Evolutionary conservation across 2,113 vertebrate species (phyloP).

Genomic region (Riparia riparia): DNA sequence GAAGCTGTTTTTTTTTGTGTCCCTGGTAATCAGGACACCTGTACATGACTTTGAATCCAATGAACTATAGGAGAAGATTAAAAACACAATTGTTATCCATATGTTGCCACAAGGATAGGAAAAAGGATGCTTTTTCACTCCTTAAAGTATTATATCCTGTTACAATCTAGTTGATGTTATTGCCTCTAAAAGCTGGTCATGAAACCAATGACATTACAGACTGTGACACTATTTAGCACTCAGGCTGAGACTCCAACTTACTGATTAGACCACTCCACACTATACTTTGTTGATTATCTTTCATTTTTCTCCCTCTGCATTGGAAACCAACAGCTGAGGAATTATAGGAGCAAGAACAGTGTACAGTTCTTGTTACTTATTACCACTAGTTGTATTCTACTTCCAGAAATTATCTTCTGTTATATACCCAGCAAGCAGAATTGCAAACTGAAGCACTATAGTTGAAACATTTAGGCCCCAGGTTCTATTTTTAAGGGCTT

Average conservation of each 20-base stretch:
- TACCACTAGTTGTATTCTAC: not conserved
- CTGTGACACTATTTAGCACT: not conserved
- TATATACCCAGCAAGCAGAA: not conserved
- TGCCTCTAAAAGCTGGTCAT: not conserved
- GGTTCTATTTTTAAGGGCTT: slow-evolving; percentile 11
- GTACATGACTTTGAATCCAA: not conserved
- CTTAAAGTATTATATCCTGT: not conserved
- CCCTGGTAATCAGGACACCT: not conserved
- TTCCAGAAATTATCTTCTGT: not conserved
- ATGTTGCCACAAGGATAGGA: not conserved
- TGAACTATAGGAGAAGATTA: not conserved
- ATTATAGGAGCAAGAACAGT: not conserved
- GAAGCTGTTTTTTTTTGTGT: not conserved
- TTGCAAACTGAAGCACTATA: not conserved
- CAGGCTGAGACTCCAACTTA: not conserved
- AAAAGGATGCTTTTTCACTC: not conserved
- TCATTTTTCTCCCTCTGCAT: not conserved
- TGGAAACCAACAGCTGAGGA: not conserved
- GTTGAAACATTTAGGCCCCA: not conserved
- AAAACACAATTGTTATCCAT: not conserved
- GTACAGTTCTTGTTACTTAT: not conserved
- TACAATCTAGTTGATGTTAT: not conserved
- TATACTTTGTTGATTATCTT: slow-evolving; percentile 1
- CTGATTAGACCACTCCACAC: not conserved
- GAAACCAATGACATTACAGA: not conserved